Evolutionary conservation across 2,888 invertebrate species (phyloP).

Genomic region (Neuroscelio doddi): DNA sequence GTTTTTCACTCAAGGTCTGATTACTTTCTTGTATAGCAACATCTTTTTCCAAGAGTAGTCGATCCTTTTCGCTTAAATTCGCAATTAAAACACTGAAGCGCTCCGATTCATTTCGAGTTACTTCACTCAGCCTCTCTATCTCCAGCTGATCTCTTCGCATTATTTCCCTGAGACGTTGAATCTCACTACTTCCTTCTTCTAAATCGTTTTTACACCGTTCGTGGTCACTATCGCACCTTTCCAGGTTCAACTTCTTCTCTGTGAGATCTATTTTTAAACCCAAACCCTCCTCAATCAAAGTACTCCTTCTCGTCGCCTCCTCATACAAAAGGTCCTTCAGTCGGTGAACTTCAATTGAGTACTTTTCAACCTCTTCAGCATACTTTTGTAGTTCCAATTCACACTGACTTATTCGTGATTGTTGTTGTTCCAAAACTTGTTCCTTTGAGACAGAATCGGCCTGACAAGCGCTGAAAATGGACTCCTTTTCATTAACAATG

Average conservation of each 20-base stretch:
- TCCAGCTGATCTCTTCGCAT: constrained; percentile 59
- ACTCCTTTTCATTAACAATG: constrained; percentile 37
- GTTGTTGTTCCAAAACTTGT: constrained; percentile 8
- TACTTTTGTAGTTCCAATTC: constrained; percentile 34
- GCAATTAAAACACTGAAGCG: constrained; percentile 28
- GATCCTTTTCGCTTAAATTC: constrained; percentile 60
- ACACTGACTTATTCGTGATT: constrained; percentile 14
- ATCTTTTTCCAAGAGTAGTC: constrained; percentile 55
- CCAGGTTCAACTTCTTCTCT: constrained; percentile 55
- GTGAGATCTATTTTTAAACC: constrained; percentile 29
- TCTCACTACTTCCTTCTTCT: constrained; percentile 15
- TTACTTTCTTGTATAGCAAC: constrained; percentile 45
- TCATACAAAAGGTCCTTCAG: constrained; percentile 71
- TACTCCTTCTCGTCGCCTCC: constrained; percentile 55
- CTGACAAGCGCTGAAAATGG: constrained; percentile 27
- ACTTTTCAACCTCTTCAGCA: constrained; percentile 33
- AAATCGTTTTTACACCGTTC: constrained; percentile 23
- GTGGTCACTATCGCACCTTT: constrained; percentile 17
- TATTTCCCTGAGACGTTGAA: constrained; percentile 25
- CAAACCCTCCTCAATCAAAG: constrained; percentile 29
- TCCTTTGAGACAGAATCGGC: constrained; percentile 18
- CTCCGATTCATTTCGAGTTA: constrained; percentile 34
- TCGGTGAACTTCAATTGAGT: constrained; percentile 60
- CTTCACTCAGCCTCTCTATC: constrained; percentile 69
- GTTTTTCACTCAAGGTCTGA: constrained; percentile 19